Percentiles rank a stretch among this genome's conserved stretches.
phyloP scores from a whole-genome alignment of 2,797 vertebrate genomes.

The Eurystomus glaucurus region DNA sequence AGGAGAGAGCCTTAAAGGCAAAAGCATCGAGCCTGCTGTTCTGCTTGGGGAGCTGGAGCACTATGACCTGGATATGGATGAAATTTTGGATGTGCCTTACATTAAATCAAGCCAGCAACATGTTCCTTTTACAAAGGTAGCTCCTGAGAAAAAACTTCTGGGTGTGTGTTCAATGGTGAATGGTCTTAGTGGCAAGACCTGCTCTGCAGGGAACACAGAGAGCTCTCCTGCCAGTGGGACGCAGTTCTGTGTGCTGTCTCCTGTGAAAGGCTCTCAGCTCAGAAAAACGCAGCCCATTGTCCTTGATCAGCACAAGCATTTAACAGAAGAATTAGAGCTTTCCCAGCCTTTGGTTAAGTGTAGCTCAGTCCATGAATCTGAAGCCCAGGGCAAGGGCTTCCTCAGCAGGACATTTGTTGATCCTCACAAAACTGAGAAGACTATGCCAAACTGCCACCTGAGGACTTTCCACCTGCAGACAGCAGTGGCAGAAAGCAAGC shows the following conservation, averaged over 20 bases:
- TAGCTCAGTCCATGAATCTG: conserved; percentile 85
- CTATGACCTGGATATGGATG: conserved; percentile 99
- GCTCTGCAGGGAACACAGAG: conserved; percentile 83
- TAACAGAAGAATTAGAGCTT: conserved; percentile 82
- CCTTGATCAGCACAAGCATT: conserved; percentile 87
- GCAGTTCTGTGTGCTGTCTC: conserved; percentile 92
- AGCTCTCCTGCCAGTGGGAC: conserved; percentile 76
- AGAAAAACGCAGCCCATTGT: conserved; percentile 90
- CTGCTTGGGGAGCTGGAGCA: conserved; percentile 95
- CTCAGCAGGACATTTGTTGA: conserved; percentile 89
- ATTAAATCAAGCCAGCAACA: conserved; percentile 95
- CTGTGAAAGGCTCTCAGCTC: conserved; percentile 92
- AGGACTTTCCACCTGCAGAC: conserved; percentile 85
- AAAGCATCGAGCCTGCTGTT: conserved; percentile 69
- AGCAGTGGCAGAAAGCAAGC: conserved; percentile 70
- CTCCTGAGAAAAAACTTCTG: conserved; percentile 88
- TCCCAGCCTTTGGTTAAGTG: conserved; percentile 81
- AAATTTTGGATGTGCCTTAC: conserved; percentile 98
- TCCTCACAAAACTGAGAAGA: conserved; percentile 82
- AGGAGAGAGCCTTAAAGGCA: conserved; percentile 80
- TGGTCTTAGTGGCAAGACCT: conserved; percentile 82
- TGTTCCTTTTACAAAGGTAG: conserved; percentile 88
- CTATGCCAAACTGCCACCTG: conserved; percentile 81
- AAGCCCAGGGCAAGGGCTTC: conserved; percentile 85
- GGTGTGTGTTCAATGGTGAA: conserved; percentile 85